Base-by-base conservation (phyloP, 2,113 vertebrate species). In the Toxostoma redivivum region DNA sequence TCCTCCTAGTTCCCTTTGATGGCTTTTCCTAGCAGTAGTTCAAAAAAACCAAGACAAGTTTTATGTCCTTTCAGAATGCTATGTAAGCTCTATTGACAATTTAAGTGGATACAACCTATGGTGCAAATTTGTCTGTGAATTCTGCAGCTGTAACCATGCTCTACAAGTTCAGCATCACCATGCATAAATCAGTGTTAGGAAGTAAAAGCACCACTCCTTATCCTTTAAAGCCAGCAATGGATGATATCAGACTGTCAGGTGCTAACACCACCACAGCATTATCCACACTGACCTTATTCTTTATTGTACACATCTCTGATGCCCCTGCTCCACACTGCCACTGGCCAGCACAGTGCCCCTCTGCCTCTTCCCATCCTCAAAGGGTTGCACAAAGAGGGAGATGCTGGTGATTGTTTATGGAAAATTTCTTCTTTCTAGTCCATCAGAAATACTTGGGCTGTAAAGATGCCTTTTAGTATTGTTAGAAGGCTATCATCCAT, bases 151-250 rank as follows among this genome's bases (percentile, higher is more conserved):
- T 16, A 84, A 58, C 42, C 11, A 54, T 38, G 20, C 33, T 35
- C 30, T 31, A n/a, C 11, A 10, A 72, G 45, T 24, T 76, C 37
- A 58, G 33, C 38, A 81, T 16, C 45, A 30, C 20, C 10, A 24
- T 7, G 3, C 8, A 5, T 7, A 18, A 27, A 47, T 25, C 60
- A 38, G 11, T 18, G 9, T 35, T 28, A 50, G 0, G 8, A 31
- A 73, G 23, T 17, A 66, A 78, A 78, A 92, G 33, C 47, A 54
- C 9, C 35, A 66, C 44, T 81, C 16, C 3, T n/a, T 42, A 30
- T 12, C 24, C 28, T 85, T 47, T 19, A 71, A 30, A 0, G 1
- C 38, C 37, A 85, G 50, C 42, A 42, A 1, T 58, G 18, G 45
- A 28, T 61, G 37, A 20, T 31, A 60, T 61, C 28, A 23, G 60